These are phyloP conservation scores for Poecilus cupreus DNA, from an alignment of 2,888 invertebrate species.

Conservation along the genomic window DNA sequence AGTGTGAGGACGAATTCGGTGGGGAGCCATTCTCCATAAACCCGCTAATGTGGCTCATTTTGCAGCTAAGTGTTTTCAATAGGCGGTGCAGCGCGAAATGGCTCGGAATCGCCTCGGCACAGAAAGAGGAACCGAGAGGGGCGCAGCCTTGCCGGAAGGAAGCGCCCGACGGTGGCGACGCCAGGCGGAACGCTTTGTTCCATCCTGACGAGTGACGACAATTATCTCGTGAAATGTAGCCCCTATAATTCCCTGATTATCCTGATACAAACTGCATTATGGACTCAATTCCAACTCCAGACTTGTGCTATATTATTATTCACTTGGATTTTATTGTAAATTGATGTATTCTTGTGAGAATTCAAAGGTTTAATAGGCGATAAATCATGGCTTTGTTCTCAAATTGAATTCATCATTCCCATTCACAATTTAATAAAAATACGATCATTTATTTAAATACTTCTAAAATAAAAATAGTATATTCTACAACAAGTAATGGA, in stretches of 20 bases:
- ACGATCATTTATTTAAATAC: background rate
- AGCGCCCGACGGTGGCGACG: conserved; percentile 43
- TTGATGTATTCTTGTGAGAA: background rate
- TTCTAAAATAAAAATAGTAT: no score
- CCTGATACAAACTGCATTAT: conserved; percentile 59
- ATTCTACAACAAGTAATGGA: no score
- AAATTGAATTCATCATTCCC: background rate
- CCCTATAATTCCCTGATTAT: conserved; percentile 59
- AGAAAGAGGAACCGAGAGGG: background rate
- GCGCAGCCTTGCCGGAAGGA: conserved; percentile 41
- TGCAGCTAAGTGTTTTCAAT: conserved; percentile 59
- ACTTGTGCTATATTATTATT: background rate
- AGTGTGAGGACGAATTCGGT: no score
- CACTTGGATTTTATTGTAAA: background rate
- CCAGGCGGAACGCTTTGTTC: conserved; percentile 47
- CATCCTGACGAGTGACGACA: conserved; percentile 53
- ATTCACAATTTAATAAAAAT: background rate
- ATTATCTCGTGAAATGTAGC: conserved; percentile 60
- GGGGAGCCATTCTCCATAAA: no score
- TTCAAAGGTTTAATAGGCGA: no score
- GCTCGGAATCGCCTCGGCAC: conserved; percentile 42
- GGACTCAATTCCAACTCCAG: background rate
- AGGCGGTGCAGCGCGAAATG: conserved; percentile 41
- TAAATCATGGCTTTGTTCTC: background rate
- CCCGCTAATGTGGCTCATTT: conserved; percentile 56